A percentile compares a stretch with the other conserved stretches of the same genome.
These are phyloP conservation scores for Dendrolimus houi DNA, from an alignment of 2,888 invertebrate genomes.

Conservation along the genomic window DNA sequence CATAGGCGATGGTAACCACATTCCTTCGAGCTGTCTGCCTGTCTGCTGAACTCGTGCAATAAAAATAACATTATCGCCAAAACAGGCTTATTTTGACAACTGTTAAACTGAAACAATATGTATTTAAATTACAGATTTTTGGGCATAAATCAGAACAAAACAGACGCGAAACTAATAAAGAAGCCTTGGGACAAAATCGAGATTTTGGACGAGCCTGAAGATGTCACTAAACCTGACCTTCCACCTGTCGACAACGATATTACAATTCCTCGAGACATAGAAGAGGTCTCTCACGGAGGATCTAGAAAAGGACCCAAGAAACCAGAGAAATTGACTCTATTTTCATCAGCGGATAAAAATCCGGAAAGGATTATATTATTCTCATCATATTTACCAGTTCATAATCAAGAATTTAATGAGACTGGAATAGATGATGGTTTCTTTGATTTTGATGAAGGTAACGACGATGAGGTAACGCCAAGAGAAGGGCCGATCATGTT, in stretches of 20 bases:
- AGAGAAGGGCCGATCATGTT: constrained; percentile 38
- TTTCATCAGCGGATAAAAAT: constrained; percentile 28
- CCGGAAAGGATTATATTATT: constrained; percentile 51
- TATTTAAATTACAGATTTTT: constrained; percentile 40
- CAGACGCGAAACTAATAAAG: constrained; percentile 18
- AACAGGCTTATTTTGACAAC: too few species aligned
- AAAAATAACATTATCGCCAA: too few species aligned
- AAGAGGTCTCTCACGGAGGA: constrained; percentile 48
- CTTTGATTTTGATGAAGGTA: constrained; percentile 28
- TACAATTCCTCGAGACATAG: constrained; percentile 39
- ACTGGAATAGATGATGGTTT: constrained; percentile 24
- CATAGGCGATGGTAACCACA: too few species aligned
- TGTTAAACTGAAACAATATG: background rate
- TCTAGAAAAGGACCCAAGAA: constrained; percentile 38
- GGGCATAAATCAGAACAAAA: constrained; percentile 24
- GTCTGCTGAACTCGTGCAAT: too few species aligned
- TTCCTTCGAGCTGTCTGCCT: too few species aligned
- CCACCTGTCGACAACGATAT: constrained; percentile 42
- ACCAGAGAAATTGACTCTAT: constrained; percentile 56
- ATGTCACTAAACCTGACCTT: constrained; percentile 22
- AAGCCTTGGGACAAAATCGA: constrained; percentile 38
- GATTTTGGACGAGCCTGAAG: constrained; percentile 36
- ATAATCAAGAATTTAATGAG: constrained; percentile 14
- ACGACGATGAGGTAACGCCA: constrained; percentile 19
- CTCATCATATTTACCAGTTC: constrained; percentile 37